Percentiles rank a stretch among this genome's conserved stretches.
These are phyloP conservation scores for Tillus elongatus DNA, from an alignment of 2,888 invertebrate species.

Conservation along the genomic window DNA sequence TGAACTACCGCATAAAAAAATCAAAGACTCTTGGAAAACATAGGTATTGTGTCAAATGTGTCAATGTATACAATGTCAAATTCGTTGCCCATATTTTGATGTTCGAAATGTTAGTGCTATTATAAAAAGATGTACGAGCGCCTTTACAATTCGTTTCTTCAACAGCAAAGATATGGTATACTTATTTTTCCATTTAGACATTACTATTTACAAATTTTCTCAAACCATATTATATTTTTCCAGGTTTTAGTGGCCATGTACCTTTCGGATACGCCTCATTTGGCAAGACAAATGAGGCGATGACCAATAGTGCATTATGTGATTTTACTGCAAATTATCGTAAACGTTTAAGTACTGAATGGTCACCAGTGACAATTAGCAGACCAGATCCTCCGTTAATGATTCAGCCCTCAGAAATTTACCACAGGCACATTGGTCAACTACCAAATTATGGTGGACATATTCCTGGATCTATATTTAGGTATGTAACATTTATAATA, in stretches of 20 bases:
- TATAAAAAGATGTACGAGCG: conserved; percentile 32
- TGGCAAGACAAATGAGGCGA: conserved; percentile 54
- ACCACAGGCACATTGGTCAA: conserved; percentile 65
- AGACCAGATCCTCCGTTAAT: conserved; percentile 45
- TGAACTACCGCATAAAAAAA: too few species aligned
- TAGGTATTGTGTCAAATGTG: too few species aligned
- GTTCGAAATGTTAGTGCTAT: too few species aligned
- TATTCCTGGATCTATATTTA: conserved; percentile 63
- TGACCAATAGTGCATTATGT: conserved; percentile 62
- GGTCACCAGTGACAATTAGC: conserved; percentile 59
- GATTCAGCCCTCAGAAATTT: conserved; percentile 53
- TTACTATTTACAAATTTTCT: too few species aligned
- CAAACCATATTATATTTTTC: conserved; percentile 16
- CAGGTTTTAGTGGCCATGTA: conserved; percentile 58
- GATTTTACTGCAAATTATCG: conserved; percentile 69
- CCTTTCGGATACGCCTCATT: conserved; percentile 57
- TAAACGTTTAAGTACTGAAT: conserved; percentile 60
- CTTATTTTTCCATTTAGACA: too few species aligned
- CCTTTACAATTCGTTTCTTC: conserved; percentile 35
- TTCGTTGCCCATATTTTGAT: too few species aligned
- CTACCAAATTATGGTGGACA: conserved; percentile 71
- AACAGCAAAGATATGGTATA: conserved; percentile 32
- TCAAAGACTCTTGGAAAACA: too few species aligned
- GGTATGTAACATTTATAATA: too few species aligned
- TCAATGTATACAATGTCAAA: too few species aligned